A percentile compares a stretch with the other conserved stretches of the same genome.
Evolutionary conservation across 2,888 invertebrate genomes (phyloP).

Genomic region (Leucophora obtusa): DNA sequence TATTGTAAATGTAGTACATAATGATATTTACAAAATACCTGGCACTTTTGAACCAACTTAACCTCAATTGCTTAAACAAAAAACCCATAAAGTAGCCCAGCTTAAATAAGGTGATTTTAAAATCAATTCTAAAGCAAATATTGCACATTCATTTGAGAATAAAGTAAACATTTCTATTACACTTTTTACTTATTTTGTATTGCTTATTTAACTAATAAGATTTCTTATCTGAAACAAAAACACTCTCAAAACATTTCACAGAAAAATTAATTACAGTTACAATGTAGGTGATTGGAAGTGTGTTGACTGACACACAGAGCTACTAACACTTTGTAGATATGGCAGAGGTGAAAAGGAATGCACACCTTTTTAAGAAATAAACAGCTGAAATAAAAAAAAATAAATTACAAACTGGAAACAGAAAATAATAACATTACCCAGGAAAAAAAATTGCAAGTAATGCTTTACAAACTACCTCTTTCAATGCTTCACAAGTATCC

Average conservation of each 20-base stretch:
- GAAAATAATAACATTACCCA: no score
- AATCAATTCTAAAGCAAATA: conserved; percentile 30
- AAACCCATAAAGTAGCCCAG: background rate
- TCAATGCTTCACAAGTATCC: no score
- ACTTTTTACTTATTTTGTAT: background rate
- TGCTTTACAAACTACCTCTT: no score
- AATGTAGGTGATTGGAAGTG: conserved; percentile 1
- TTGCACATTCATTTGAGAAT: conserved; percentile 32
- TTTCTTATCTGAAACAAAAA: conserved; percentile 17
- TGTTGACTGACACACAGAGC: background rate
- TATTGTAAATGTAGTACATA: background rate
- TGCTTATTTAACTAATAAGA: conserved; percentile 23
- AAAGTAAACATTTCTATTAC: conserved; percentile 25
- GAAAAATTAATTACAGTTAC: conserved; percentile 13
- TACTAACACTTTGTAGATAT: background rate
- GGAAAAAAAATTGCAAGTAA: no score
- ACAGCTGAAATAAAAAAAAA: no score
- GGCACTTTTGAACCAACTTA: background rate
- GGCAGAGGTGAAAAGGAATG: no score
- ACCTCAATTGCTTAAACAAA: background rate
- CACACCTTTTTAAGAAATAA: no score
- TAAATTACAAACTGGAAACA: no score
- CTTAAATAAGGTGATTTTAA: conserved; percentile 19
- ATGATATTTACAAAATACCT: background rate
- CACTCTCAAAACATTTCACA: background rate